These are phyloP conservation scores for Cryptoprocta ferox DNA, from an alignment of 2,797 vertebrate genomes.

Conservation along the genomic window DNA sequence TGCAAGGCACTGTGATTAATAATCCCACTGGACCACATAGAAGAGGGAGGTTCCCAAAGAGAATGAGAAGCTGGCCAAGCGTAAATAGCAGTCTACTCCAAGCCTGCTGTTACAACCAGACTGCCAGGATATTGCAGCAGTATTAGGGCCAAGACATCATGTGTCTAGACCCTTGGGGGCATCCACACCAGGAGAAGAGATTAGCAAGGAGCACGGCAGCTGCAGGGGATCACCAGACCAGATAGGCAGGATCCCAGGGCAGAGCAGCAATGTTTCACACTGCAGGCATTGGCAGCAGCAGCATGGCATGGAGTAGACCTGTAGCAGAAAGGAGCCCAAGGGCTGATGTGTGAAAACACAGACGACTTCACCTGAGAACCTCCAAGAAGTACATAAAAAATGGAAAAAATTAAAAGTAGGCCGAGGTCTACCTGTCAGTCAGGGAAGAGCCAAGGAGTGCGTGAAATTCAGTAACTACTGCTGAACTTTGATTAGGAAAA, in stretches of 20 bases:
- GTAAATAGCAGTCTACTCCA: neutral
- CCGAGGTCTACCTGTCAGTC: neutral
- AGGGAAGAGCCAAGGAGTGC: neutral
- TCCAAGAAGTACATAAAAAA: neutral
- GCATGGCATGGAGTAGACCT: neutral
- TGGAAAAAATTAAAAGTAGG: neutral
- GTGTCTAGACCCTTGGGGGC: neutral
- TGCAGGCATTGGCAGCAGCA: neutral
- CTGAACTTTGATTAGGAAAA: neutral
- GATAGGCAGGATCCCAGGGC: neutral
- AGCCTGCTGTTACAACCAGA: neutral
- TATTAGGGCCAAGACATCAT: neutral
- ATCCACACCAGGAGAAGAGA: neutral
- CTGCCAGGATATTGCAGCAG: neutral
- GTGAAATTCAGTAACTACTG: neutral
- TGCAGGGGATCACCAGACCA: neutral
- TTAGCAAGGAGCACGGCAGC: neutral
- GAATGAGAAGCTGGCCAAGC: neutral
- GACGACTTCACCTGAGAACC: neutral
- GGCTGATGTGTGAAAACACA: neutral
- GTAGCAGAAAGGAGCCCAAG: neutral
- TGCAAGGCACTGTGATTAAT: neutral
- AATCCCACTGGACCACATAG: neutral
- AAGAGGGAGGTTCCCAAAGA: neutral
- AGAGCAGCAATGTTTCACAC: neutral